Evolutionary conservation across 2,113 vertebrate species (phyloP), one percentile per base, ranked within the genome.

Genomic region (Ceyx cyanopectus): DNA sequence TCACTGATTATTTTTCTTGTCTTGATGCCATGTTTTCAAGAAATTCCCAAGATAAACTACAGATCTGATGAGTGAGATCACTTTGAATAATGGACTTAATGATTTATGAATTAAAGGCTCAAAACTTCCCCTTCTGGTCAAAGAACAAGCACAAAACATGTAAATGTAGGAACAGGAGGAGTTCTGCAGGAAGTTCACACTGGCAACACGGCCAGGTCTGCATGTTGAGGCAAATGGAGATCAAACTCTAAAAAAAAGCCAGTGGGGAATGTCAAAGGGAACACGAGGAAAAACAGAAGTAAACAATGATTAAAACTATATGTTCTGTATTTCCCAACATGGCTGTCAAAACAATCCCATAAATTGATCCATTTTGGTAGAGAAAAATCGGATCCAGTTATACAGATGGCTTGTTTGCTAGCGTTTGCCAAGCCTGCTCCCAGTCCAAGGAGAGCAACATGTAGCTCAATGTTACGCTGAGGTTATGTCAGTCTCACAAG

Each of bases 301-400:
- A 97, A 97, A 87, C 50, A 93, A 60, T 68, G 43, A 92, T 78
- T 65, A 92, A 93, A 89, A 83, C 79, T 60, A 9, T 58, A 92
- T 90, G 94, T 70, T 92, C 76, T 50, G 41, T 83, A 94, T 95
- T 94, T 90, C 91, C 91, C 73, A 85, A 97, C 65, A 93, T 27
- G 67, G 61, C 70, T 94, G 92, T 94, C 91, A 96, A 94, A 97
- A 85, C 73, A 86, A 67, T 85, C 45, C 45, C 74, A 40, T n/a
- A 87, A 95, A 95, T 7, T 69, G 81, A 95, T 90, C 83, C 63
- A 26, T 78, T 95, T 96, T 90, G 45, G 65, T 75, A 72, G 50
- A 40, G 58, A 92, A 90, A 82, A 81, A 48, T 87, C 72, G 40
- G 37, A 81, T 84, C 76, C 73, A 90, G 76, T 93, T 93, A 73